A percentile compares a stretch with the other conserved stretches of the same genome.
phyloP scores from a whole-genome alignment of 1,140 invertebrate genomes.

The Ceratina calcarata region DNA sequence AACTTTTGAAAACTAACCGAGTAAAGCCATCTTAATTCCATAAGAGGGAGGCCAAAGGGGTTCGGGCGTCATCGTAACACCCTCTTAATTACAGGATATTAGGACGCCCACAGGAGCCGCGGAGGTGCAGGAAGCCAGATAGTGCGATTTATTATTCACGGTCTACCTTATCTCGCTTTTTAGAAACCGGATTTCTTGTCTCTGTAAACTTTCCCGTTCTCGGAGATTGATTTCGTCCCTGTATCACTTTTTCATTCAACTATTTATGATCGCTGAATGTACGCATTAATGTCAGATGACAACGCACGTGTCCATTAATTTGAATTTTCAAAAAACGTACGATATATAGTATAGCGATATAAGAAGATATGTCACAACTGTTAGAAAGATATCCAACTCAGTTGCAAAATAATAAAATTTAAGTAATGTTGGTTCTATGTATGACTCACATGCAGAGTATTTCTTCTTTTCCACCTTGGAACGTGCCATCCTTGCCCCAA shows the following conservation, averaged over 20 bases:
- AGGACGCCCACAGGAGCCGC: conserved; percentile 64
- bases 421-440: neutral
- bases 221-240: conserved; percentile 18
- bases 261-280: too few species aligned
- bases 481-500: conserved; percentile 77
- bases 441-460: conserved; percentile 75
- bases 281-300: too few species aligned
- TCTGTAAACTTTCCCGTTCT: neutral
- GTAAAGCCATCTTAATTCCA: conserved; percentile 79
- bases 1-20: conserved; percentile 79
- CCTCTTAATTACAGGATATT: conserved; percentile 79
- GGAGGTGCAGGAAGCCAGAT: conserved; percentile 56
- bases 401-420: neutral
- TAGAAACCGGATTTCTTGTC: conserved; percentile 47
- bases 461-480: conserved; percentile 73
- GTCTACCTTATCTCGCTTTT: conserved; percentile 61
- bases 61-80: conserved; percentile 75
- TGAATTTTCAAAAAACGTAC: too few species aligned
- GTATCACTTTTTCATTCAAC: too few species aligned
- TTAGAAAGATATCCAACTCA: too few species aligned
- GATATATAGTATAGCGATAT: too few species aligned
- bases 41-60: conserved; percentile 74
- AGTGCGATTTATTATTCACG: conserved; percentile 64
- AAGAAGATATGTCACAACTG: too few species aligned
- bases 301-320: too few species aligned